A percentile compares a stretch with the other conserved stretches of the same genome.
These are phyloP conservation scores for Hydrophis major DNA, from an alignment of 2,797 vertebrate genomes.

Conservation along the genomic window DNA sequence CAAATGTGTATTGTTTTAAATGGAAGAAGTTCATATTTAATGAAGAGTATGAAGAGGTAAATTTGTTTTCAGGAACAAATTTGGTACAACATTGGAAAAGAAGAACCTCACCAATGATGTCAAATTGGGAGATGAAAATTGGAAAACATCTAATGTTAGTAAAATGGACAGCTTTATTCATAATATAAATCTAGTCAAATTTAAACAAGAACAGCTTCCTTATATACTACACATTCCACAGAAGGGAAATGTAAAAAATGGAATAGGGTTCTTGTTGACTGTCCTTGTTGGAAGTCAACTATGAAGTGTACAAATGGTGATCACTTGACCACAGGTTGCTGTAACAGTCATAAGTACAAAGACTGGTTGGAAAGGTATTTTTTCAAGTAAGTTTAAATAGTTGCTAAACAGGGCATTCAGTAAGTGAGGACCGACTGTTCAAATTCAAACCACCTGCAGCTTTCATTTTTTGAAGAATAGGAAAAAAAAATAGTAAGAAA, in stretches of 20 bases:
- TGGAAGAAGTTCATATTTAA: not conserved
- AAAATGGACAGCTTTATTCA: not conserved
- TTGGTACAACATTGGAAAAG: not conserved
- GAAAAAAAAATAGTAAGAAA: not conserved
- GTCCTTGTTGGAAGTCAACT: not conserved
- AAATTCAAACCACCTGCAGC: not conserved
- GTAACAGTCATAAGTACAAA: not conserved
- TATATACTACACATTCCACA: not conserved
- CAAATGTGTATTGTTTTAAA: not conserved
- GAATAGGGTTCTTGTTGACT: not conserved
- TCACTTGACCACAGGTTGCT: not conserved
- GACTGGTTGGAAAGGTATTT: not conserved
- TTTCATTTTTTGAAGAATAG: not conserved
- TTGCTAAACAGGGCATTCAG: not conserved
- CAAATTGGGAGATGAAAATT: not conserved
- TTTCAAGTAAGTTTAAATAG: not conserved
- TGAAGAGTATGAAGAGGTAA: not conserved
- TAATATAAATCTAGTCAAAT: not conserved
- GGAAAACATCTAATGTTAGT: not conserved
- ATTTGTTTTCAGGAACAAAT: not conserved
- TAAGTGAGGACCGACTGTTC: not conserved
- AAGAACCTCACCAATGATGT: not conserved
- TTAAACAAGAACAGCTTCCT: not conserved
- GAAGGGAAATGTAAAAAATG: not conserved
- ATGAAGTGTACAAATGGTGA: not conserved